A percentile compares a stretch with the other conserved stretches of the same genome.
These are phyloP conservation scores for Miltochrista miniata DNA, from an alignment of 2,888 invertebrate species.

Conservation along the genomic window DNA sequence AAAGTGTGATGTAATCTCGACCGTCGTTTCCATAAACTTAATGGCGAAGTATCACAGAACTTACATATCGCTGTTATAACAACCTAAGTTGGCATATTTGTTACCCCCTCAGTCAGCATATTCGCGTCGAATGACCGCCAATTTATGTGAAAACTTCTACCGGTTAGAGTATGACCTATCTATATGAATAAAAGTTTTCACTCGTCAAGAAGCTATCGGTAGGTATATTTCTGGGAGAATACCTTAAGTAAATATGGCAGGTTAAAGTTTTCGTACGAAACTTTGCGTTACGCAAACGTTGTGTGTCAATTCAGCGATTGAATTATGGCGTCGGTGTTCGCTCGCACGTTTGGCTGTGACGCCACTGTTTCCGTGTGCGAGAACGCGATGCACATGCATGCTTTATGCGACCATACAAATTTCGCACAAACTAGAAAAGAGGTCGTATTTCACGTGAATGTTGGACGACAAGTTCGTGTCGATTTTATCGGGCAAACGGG, in stretches of 20 bases:
- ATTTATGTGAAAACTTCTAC: slow-evolving; percentile 82
- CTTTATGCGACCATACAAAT: slow-evolving; percentile 40
- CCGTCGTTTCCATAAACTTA: slow-evolving; percentile 82
- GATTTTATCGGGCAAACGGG: slow-evolving; percentile 31
- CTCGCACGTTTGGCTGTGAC: slow-evolving; percentile 78
- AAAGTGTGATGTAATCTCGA: slow-evolving; percentile 81
- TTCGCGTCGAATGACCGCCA: slow-evolving; percentile 83
- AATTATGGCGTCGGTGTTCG: slow-evolving; percentile 70
- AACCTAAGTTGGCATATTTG: slow-evolving; percentile 83
- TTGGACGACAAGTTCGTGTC: slow-evolving; percentile 28
- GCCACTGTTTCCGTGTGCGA: slow-evolving; percentile 84
- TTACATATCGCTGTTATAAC: slow-evolving; percentile 83
- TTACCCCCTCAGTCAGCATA: slow-evolving; percentile 83
- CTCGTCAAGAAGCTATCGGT: slow-evolving; percentile 76
- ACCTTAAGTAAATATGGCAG: slow-evolving; percentile 80
- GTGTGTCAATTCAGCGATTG: slow-evolving; percentile 80
- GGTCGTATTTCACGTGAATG: slow-evolving; percentile 44
- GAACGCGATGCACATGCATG: slow-evolving; percentile 58
- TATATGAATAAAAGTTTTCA: slow-evolving; percentile 77
- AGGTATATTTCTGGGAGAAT: slow-evolving; percentile 70
- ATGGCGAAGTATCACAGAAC: slow-evolving; percentile 82
- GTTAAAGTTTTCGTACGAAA: slow-evolving; percentile 75
- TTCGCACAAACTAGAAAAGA: slow-evolving; percentile 39
- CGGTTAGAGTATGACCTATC: slow-evolving; percentile 80
- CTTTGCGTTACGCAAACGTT: slow-evolving; percentile 68